phyloP scores from a whole-genome alignment of 37 sponge, comb jelly and placozoan species.

The Halisarca cf. caerulea region DNA sequence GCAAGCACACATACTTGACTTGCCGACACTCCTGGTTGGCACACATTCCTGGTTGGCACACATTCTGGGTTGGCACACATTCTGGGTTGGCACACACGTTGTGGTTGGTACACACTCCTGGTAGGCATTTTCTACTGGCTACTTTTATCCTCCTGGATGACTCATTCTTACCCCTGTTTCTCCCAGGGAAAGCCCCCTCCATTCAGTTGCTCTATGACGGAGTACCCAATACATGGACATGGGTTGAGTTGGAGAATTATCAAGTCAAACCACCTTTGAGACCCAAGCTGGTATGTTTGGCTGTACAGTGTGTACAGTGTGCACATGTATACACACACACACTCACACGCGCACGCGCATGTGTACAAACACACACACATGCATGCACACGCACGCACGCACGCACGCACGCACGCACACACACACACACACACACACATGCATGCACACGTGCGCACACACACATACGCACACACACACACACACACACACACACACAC shows the following conservation, averaged over 20 bases:
- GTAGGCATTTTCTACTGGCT: too few species aligned
- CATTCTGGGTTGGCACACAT: too few species aligned
- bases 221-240: constrained; percentile 63
- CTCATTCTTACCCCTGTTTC: too few species aligned
- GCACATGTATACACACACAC: neutral
- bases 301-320: neutral
- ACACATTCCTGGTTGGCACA: too few species aligned
- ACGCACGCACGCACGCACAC: neutral
- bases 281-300: constrained; percentile 55
- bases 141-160: too few species aligned
- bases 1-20: too few species aligned
- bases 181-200: constrained; percentile 31
- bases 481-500: neutral
- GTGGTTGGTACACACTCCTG: too few species aligned
- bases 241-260: constrained; percentile 63
- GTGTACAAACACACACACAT: neutral
- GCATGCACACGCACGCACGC: neutral
- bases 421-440: too few species aligned
- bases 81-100: too few species aligned
- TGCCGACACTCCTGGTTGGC: too few species aligned
- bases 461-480: neutral
- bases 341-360: neutral
- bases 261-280: constrained; percentile 64
- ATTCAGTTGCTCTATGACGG: constrained; percentile 32
- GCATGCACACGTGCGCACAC: neutral